A percentile compares a stretch with the other conserved stretches of the same genome.
These are phyloP conservation scores for Pteropus alecto DNA, from an alignment of 2,113 vertebrate genomes.

Conservation along the genomic window DNA sequence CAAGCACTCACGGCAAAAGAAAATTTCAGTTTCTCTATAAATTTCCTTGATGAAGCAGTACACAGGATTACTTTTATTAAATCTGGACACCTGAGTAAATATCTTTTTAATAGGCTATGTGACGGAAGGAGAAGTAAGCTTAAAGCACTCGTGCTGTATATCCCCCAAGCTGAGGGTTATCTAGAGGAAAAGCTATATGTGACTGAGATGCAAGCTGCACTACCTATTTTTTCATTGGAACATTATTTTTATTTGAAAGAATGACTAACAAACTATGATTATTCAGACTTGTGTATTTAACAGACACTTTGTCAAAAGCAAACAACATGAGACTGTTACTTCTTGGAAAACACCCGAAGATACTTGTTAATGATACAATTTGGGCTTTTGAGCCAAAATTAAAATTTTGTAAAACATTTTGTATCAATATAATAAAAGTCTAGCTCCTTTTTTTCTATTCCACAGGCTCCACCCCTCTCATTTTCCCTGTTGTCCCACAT, in stretches of 20 bases:
- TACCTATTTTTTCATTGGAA: background rate
- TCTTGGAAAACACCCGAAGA: slow-evolving; percentile 5
- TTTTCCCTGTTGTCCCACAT: background rate
- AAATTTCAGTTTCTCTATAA: background rate
- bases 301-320: slow-evolving; percentile 19
- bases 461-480: background rate
- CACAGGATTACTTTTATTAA: background rate
- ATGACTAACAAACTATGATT: background rate
- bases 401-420: slow-evolving; percentile 27
- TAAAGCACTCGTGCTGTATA: too few species aligned
- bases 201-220: accelerated
- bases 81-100: background rate
- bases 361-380: background rate
- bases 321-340: background rate
- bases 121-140: background rate
- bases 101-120: background rate
- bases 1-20: background rate
- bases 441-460: background rate
- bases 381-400: slow-evolving; percentile 30
- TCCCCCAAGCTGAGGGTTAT: too few species aligned
- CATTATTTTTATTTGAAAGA: background rate
- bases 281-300: background rate
- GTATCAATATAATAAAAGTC: background rate
- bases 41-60: background rate
- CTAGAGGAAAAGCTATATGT: background rate